These are phyloP conservation scores for Drosophila atripex DNA, from an alignment of 2,888 invertebrate genomes.

Conservation along the genomic window DNA sequence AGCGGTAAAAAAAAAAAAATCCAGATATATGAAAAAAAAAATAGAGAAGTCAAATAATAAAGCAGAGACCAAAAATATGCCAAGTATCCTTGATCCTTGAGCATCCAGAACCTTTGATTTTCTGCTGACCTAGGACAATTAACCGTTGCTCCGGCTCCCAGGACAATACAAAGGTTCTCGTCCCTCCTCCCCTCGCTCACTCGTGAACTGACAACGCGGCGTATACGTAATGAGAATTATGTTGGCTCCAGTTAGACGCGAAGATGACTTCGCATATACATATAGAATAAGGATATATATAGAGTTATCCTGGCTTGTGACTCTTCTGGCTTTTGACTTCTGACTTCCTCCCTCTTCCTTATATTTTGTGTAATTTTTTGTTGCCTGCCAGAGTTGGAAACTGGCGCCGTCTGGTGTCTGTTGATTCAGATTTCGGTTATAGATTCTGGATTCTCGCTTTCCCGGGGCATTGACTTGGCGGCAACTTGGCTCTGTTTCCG, in stretches of 20 bases:
- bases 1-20: conserved; percentile 6
- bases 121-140: conserved; percentile 26
- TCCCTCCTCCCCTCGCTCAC: no score
- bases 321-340: background rate
- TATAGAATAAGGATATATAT: background rate
- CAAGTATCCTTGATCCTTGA: conserved; percentile 5
- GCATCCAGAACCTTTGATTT: conserved; percentile 14
- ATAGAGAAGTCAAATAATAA: background rate
- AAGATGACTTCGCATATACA: conserved; percentile 66
- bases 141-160: background rate
- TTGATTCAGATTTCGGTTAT: conserved; percentile 45
- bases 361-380: background rate
- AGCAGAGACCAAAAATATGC: background rate
- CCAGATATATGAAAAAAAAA: background rate
- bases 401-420: conserved; percentile 46
- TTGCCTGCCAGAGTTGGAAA: conserved; percentile 16
- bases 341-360: background rate
- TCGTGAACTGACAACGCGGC: conserved; percentile 3
- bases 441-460: conserved; percentile 35
- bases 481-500: conserved; percentile 43
- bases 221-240: conserved; percentile 60
- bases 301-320: background rate
- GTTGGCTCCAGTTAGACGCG: conserved; percentile 77
- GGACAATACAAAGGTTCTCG: background rate
- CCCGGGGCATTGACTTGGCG: conserved; percentile 64